Percentiles rank a stretch among this genome's conserved stretches.
phyloP scores from a whole-genome alignment of 35 echinoderm and acorn worm genomes.

The Ptychodera flava region DNA sequence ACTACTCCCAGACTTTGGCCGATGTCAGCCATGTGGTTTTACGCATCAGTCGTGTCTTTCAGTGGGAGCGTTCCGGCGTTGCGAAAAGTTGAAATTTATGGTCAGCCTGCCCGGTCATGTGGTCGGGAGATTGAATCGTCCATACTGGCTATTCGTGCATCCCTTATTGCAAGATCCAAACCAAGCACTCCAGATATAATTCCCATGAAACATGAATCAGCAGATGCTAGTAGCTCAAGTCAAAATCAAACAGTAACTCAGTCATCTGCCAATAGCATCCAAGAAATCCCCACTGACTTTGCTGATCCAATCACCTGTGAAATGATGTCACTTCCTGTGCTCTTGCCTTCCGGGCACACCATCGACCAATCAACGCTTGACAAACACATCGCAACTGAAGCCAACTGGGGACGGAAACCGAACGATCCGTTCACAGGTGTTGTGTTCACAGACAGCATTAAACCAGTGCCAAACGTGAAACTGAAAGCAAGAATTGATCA shows the following conservation, averaged over 20 bases:
- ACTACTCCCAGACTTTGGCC: constrained; percentile 15
- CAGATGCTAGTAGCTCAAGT: not conserved
- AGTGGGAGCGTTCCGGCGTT: constrained; percentile 53
- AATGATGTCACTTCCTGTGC: constrained; percentile 72
- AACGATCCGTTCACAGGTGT: constrained; percentile 91
- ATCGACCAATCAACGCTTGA: constrained; percentile 76
- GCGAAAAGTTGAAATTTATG: constrained; percentile 62
- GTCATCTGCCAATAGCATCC: not conserved
- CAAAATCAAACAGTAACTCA: not conserved
- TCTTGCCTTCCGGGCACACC: constrained; percentile 84
- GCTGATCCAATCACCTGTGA: constrained; percentile 77
- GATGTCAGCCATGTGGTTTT: constrained; percentile 60
- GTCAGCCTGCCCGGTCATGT: constrained; percentile 62
- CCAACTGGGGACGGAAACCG: constrained; percentile 74
- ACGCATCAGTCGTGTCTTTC: constrained; percentile 43
- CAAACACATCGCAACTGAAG: constrained; percentile 53
- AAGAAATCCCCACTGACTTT: constrained; percentile 43
- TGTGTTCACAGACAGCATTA: constrained; percentile 40
- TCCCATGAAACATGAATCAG: not conserved
- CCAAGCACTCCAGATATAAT: not conserved
- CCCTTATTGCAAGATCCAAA: not conserved
- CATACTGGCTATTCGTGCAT: constrained; percentile 16
- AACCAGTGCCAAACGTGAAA: constrained; percentile 83
- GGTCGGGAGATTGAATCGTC: constrained; percentile 19
- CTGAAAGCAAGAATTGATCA: constrained; percentile 79